Percentiles rank a stretch among this genome's conserved stretches.
Conservation (phyloP, 2,113 vertebrate genomes). For the Rhinopomastus cyanomelas region DNA sequence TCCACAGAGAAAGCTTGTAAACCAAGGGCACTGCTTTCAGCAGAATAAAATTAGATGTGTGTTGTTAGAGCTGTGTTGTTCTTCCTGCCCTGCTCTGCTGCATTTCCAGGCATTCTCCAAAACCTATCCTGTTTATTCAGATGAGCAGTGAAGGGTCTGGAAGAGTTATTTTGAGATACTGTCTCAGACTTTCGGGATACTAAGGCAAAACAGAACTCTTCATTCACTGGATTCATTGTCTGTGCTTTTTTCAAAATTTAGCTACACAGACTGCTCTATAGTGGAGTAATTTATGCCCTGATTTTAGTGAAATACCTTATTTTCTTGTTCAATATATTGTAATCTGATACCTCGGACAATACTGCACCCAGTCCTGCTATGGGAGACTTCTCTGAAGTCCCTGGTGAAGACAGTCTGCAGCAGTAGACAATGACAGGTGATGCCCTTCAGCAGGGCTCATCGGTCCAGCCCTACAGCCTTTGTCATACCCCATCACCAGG, state of each 20-base stretch:
- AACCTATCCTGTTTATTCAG: conserved; percentile 47
- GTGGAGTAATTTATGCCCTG: background rate
- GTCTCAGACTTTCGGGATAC: background rate
- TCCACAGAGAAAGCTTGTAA: background rate
- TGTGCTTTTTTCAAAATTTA: background rate
- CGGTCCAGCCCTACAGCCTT: background rate
- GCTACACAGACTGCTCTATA: background rate
- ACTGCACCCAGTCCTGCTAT: rapidly evolving
- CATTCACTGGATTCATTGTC: background rate
- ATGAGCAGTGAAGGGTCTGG: background rate
- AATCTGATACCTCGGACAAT: background rate
- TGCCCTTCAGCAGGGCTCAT: background rate
- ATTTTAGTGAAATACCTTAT: background rate
- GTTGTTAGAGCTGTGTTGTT: background rate
- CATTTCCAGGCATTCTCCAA: conserved; percentile 54
- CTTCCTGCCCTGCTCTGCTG: background rate
- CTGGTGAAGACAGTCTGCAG: background rate
- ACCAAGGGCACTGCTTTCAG: background rate
- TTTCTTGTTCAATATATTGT: background rate
- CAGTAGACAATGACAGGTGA: background rate
- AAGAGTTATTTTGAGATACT: conserved; percentile 19
- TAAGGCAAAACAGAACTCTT: background rate
- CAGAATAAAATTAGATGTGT: conserved; percentile 29
- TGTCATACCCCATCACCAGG: background rate
- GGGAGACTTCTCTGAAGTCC: background rate